Percentiles rank a stretch among this genome's conserved stretches.
Conservation (phyloP, 2,113 vertebrate species). For the Daphoenositta chrysoptera region DNA sequence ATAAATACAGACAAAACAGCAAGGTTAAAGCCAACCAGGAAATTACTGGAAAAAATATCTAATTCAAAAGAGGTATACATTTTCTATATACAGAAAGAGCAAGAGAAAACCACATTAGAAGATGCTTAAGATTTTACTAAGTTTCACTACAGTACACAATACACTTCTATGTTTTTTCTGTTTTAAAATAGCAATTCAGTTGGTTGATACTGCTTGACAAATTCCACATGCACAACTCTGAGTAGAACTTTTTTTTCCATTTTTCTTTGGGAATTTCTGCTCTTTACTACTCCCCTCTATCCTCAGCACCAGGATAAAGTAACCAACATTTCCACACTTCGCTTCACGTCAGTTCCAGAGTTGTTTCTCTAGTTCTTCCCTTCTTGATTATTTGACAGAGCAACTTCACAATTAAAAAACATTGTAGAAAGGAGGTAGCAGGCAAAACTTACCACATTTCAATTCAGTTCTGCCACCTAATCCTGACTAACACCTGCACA, state of each 20-base stretch:
- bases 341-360: background rate
- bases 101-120: background rate
- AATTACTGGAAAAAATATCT: background rate
- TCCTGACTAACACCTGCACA: background rate
- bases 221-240: background rate
- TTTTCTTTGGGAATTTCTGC: background rate
- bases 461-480: background rate
- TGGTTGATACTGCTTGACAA: background rate
- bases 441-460: background rate
- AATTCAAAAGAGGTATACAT: background rate
- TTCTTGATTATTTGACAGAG: background rate
- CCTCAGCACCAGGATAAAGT: background rate
- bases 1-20: background rate
- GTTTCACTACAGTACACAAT: background rate
- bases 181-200: background rate
- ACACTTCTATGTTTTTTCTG: background rate
- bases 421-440: background rate
- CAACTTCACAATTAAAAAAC: background rate
- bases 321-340: background rate
- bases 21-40: background rate
- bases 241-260: background rate
- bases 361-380: background rate
- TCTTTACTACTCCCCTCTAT: background rate
- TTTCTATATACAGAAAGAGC: background rate
- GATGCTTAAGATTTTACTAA: background rate